Base-by-base conservation (phyloP, 92 coral and sea anemone genomes). In the Muricea muricata region DNA sequence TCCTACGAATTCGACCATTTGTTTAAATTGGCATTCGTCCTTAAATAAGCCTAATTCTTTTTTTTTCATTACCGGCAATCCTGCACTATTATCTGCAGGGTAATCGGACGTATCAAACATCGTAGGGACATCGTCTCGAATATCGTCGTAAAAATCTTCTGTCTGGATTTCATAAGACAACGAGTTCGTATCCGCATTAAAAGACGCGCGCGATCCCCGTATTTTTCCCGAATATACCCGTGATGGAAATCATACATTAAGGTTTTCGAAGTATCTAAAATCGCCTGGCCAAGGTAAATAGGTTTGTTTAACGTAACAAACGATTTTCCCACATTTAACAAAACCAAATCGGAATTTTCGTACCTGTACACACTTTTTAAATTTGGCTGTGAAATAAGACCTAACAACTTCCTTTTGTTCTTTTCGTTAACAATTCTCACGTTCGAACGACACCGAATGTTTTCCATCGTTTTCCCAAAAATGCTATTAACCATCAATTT, bases 361-460 rank as follows among this genome's bases (percentile, higher is more conserved):
- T 6, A 20, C 7, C 6, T 50, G 20, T 2, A 6, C 3, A 4
- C 20, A 13, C 5, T 1, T 13, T 50, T 50, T 6, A 50, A 71
- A 14, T 32, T 71, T 1, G n/a, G 48, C 52, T 71, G 33, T 17
- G 8, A 13, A 8, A 71, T 13, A 1, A 71, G 52, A 12, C 37
- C 37, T 10, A 66, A 83, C 26, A 69, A 65, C 9, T 37, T 37
- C 25, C n/a, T n/a, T n/a, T n/a, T n/a, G n/a, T 54, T 23, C 30
- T 87, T 82, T 24, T 74, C 72, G 25, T 83, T 87, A 17, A 82
- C 87, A 65, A 87, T n/a, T 2, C 71, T 81, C 20, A 87, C 65
- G 56, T 87, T 81, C 9, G 80, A 80, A 29, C 81, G 68, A 47
- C 80, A 80, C 55, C 86, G 69, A 56, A 89, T 75, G 45, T 89